Conservation (phyloP, 2,113 vertebrate genomes). For the Rattus rattus region DNA sequence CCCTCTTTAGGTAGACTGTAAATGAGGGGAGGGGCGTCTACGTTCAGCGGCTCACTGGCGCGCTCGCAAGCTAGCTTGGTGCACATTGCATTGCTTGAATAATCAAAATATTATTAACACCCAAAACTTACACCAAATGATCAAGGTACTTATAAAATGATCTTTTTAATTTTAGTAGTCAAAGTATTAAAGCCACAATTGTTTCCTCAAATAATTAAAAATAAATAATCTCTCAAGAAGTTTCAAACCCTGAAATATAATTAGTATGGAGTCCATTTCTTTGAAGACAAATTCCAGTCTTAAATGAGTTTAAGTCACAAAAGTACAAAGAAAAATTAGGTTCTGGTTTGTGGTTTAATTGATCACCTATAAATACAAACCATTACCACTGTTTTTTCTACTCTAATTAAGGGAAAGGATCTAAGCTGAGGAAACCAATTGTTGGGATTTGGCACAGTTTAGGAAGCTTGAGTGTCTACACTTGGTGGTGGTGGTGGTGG, state of each 20-base stretch:
- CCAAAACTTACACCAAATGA: neutral
- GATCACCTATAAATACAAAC: neutral
- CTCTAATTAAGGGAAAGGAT: neutral
- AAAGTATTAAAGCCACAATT: neutral
- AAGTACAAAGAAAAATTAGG: neutral
- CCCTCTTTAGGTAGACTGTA: neutral
- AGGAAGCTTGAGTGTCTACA: neutral
- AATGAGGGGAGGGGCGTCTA: neutral
- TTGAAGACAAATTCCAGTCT: slow-evolving; percentile 15
- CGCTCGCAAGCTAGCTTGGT: neutral
- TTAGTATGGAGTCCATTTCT: neutral
- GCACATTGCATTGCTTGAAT: neutral
- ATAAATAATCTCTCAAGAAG: neutral
- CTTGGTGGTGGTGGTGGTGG: neutral
- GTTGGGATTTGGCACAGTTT: neutral
- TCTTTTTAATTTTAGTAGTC: neutral
- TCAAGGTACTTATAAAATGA: neutral
- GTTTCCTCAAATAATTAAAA: neutral
- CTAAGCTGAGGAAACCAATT: neutral
- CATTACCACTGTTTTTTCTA: neutral
- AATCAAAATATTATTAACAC: neutral
- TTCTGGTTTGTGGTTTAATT: slow-evolving; percentile 25
- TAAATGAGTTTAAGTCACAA: neutral
- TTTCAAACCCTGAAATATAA: no score
- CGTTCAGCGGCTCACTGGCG: neutral